phyloP scores from a whole-genome alignment of 2,888 invertebrate species.

The Oligia strigilis region DNA sequence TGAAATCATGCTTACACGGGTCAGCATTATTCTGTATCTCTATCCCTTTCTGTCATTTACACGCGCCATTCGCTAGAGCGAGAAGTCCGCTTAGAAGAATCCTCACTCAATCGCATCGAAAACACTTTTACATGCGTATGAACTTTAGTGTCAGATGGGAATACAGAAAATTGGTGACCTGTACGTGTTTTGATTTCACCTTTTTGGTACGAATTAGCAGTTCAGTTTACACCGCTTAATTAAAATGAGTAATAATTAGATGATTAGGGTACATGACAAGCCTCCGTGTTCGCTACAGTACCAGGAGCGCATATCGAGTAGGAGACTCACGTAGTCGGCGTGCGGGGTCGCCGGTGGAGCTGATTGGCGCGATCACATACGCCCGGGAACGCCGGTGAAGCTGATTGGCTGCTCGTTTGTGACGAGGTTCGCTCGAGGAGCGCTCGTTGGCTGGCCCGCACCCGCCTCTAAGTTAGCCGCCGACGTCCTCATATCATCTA shows the following conservation, averaged over 20 bases:
- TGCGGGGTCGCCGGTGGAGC: constrained; percentile 90
- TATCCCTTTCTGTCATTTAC: neutral
- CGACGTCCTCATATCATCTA: constrained; percentile 94
- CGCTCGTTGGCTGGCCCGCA: constrained; percentile 83
- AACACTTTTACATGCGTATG: neutral
- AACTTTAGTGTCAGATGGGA: neutral
- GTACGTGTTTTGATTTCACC: neutral
- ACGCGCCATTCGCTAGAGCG: neutral
- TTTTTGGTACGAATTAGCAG: too few species aligned
- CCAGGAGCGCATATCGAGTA: constrained; percentile 65
- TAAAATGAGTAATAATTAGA: neutral
- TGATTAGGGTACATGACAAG: constrained; percentile 23
- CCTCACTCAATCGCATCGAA: neutral
- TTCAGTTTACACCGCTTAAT: neutral
- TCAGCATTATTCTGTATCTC: neutral
- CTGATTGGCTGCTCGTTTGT: constrained; percentile 95
- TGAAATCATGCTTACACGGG: neutral
- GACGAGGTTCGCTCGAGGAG: constrained; percentile 94
- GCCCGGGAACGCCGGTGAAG: constrained; percentile 92
- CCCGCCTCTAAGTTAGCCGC: constrained; percentile 90
- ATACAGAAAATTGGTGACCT: neutral
- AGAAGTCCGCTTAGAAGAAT: neutral
- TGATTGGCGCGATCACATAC: constrained; percentile 91
- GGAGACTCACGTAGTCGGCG: constrained; percentile 53
- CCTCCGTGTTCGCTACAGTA: constrained; percentile 43